Percentiles rank a stretch among this genome's conserved stretches.
Conservation (phyloP, 2,888 invertebrate genomes). For the Acrobasis suavella region DNA sequence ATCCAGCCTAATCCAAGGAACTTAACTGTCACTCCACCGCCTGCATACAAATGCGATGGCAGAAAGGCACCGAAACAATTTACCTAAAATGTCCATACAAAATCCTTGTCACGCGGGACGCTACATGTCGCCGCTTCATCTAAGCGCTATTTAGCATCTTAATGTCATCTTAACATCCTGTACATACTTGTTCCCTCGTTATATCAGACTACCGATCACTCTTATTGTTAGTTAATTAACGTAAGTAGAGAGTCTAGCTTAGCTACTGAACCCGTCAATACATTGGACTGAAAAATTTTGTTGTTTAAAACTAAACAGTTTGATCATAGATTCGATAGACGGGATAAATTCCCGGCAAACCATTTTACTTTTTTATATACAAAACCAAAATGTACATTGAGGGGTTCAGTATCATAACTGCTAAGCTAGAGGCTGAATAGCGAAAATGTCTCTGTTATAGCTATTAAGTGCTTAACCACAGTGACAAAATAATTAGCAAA, state of each 20-base stretch:
- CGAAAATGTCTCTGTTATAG: background rate
- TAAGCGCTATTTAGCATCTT: constrained; percentile 18
- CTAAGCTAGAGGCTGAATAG: background rate
- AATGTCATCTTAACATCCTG: constrained; percentile 18
- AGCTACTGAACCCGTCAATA: constrained; percentile 3
- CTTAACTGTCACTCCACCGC: constrained; percentile 55
- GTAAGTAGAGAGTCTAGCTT: constrained; percentile 11
- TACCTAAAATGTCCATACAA: constrained; percentile 50
- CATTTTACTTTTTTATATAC: background rate
- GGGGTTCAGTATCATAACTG: background rate
- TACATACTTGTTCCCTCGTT: constrained; percentile 21
- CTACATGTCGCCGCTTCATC: constrained; percentile 12
- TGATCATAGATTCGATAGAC: background rate
- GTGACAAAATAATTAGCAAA: too few species aligned
- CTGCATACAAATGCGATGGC: constrained; percentile 64
- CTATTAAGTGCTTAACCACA: background rate
- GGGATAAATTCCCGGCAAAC: background rate
- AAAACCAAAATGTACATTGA: background rate
- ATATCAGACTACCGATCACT: constrained; percentile 14
- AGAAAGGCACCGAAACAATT: constrained; percentile 49
- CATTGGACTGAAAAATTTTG: background rate
- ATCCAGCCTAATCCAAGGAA: constrained; percentile 53
- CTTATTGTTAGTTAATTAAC: constrained; percentile 18
- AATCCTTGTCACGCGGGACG: constrained; percentile 49
- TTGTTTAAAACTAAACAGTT: background rate